Base-by-base conservation (phyloP, 2,888 invertebrate species). In the Nephrotoma appendiculata region DNA sequence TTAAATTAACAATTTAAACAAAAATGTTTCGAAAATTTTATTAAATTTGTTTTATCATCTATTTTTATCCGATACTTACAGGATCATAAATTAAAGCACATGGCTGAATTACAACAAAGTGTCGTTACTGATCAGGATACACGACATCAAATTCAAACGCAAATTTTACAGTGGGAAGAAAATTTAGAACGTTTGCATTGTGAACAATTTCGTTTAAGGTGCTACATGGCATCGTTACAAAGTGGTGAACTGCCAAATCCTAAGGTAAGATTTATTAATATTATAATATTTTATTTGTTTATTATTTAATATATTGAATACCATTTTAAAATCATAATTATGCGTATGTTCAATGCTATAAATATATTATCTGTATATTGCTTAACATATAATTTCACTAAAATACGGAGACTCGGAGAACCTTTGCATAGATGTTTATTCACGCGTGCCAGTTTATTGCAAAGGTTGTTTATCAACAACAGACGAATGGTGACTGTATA, bases 81-180 rank as follows among this genome's bases (percentile, higher is more conserved):
- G 98, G 98, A 99, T 93, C 96, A 97, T 91, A 98, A 98, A 92
- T 93, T 98, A 92, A 98, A 98, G 91, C 98, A 98, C 91, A 98
- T 99, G 98, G 98, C 98, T n/a, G 98, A 98, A 92, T 93, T 98
- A 90, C 98, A 99, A 92, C 96, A 98, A 92, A 97, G 98, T n/a
- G 98, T 98, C 87, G 97, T 98, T 44, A 96, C 97, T 86, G 98
- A 98, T 91, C 95, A 96, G 86, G 97, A 98, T 89, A 96, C 96
- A 88, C 95, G 97, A 87, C 96, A 97, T 90, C 98, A 98, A 92
- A 96, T 99, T 88, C 96, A 96, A 89, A 96, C 96, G 90, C 98
- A 99, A 93, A 98, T 99, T 91, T 93, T 96, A 88, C 97, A 98
- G 91, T 98, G 98, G 98, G 98, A 99, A 90, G 98, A 98, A 92